Evolutionary conservation across 92 coral and sea anemone genomes (phyloP).

Genomic region (Actinernus sp.): DNA sequence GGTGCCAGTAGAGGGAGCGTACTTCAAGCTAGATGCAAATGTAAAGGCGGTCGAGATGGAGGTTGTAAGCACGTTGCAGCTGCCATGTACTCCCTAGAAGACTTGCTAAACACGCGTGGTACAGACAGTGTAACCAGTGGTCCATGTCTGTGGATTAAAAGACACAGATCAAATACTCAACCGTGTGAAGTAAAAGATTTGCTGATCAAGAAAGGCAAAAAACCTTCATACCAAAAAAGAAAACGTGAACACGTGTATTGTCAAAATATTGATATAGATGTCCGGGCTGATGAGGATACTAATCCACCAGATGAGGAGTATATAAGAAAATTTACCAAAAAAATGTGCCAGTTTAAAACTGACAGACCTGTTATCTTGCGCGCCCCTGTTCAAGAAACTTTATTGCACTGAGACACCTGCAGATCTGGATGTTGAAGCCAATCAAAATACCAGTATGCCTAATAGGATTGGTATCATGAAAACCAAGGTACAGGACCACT

Average conservation of each 20-base stretch:
- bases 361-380: too few relatives aligned
- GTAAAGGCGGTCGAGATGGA: conserved; percentile 72
- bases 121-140: conserved; percentile 71
- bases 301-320: conserved; percentile 45
- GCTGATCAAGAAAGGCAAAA: conserved; percentile 53
- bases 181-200: too few relatives aligned
- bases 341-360: conserved; percentile 40
- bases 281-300: conserved; percentile 50
- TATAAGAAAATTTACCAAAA: conserved; percentile 51
- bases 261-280: conserved; percentile 69
- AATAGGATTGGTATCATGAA: conserved; percentile 25
- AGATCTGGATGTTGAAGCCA: conserved; percentile 18
- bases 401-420: conserved; percentile 27
- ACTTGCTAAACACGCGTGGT: conserved; percentile 51
- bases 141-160: conserved; percentile 68
- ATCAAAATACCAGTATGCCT: conserved; percentile 7
- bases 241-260: conserved; percentile 33
- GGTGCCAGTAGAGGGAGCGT: conserved; percentile 52
- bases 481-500: conserved; percentile 11
- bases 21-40: conserved; percentile 31
- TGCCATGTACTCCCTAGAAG: conserved; percentile 71
- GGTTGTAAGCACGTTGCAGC: conserved; percentile 77
- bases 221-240: conserved; percentile 52
- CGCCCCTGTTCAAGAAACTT: conserved; percentile 54
- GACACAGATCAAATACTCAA: conserved; percentile 40